These are phyloP conservation scores for Dendrocincla tyrannina DNA, from an alignment of 2,797 vertebrate species.

Conservation along the genomic window DNA sequence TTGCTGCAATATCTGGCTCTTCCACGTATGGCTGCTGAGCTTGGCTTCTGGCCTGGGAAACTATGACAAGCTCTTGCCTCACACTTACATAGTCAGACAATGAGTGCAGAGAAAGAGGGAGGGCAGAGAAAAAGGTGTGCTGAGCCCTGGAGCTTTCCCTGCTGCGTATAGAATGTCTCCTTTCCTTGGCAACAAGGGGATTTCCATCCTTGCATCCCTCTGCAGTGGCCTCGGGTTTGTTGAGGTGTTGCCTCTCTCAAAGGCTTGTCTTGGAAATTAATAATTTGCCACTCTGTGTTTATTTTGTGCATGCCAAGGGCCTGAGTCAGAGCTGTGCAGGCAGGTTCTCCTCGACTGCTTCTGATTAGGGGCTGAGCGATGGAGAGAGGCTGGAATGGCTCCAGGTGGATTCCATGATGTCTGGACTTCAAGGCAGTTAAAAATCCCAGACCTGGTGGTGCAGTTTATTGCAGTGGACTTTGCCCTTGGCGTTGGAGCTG, in stretches of 20 bases:
- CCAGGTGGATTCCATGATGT: conserved; percentile 44
- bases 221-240: background rate
- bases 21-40: background rate
- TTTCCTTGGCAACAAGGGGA: background rate
- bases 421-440: background rate
- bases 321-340: conserved; percentile 42
- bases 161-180: background rate
- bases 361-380: conserved; percentile 34
- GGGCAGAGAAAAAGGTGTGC: conserved; percentile 36
- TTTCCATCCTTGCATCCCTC: background rate
- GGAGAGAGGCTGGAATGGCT: conserved; percentile 35
- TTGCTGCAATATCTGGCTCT: background rate
- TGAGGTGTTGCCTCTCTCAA: background rate
- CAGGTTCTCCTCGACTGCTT: background rate
- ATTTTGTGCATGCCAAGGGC: background rate
- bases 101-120: conserved; percentile 24
- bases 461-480: conserved; percentile 16
- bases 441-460: conserved; percentile 1
- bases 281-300: conserved; percentile 29
- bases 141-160: background rate
- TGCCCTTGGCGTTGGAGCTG: conserved; percentile 16
- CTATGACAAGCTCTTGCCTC: conserved; percentile 3
- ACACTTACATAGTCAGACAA: conserved; percentile 27
- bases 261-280: conserved; percentile 27
- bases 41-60: conserved; percentile 26